A percentile compares a stretch with the other conserved stretches of the same genome.
These are phyloP conservation scores for Aplidium turbinatum DNA, from an alignment of 23 tunicate species.

Conservation along the genomic window DNA sequence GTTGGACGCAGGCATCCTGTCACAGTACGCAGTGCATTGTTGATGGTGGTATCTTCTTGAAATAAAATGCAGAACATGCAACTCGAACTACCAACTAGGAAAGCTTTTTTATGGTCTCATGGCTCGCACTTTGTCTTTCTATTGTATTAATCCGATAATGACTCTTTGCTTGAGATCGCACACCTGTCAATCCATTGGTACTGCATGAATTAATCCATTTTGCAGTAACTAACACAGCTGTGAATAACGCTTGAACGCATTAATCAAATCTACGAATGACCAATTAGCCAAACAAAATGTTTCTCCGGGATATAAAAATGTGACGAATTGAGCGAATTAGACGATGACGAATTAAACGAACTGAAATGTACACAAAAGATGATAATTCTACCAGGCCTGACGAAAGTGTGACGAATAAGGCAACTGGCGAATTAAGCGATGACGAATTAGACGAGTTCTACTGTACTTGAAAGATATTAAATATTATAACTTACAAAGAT, in stretches of 20 bases:
- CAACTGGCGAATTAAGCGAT: no score
- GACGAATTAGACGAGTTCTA: no score
- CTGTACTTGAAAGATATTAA: no score
- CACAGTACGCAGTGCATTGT: no score
- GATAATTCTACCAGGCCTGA: no score
- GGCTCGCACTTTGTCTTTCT: not conserved
- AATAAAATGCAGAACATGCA: not conserved
- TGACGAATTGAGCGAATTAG: no score
- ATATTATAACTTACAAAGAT: no score
- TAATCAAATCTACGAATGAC: not conserved
- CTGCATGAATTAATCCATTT: not conserved
- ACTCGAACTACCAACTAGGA: not conserved
- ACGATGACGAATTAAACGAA: not conserved
- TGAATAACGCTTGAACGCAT: not conserved
- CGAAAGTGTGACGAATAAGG: no score
- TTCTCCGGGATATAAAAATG: not conserved
- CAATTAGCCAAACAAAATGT: not conserved
- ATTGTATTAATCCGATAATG: not conserved
- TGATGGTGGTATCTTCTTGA: no score
- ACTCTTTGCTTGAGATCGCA: not conserved
- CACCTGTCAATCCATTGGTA: not conserved
- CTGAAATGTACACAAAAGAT: no score
- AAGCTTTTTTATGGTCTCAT: not conserved
- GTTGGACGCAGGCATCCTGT: no score
- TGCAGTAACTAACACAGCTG: not conserved